Conservation (phyloP, 2,113 vertebrate species). For the Microtus montanus region DNA sequence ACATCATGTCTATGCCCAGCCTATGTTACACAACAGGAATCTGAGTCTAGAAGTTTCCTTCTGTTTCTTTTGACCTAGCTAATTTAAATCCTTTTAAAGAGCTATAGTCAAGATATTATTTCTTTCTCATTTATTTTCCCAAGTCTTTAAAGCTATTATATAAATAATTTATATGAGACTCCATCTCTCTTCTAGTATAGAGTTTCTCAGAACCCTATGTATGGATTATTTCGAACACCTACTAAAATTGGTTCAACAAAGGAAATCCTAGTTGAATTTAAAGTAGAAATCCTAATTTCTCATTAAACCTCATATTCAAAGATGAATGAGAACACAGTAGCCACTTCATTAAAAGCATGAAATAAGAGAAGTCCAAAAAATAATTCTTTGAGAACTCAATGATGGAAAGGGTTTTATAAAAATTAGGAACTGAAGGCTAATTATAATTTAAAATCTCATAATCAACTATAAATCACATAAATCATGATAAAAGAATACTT, state of each 20-base stretch:
- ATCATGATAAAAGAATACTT: not conserved
- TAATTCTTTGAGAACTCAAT: slow-evolving; percentile 15
- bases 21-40: not conserved
- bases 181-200: not conserved
- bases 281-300: not conserved
- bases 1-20: not conserved
- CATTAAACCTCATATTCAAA: not conserved
- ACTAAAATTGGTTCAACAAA: not conserved
- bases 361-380: not conserved
- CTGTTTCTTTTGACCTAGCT: not conserved
- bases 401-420: not conserved
- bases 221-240: not conserved
- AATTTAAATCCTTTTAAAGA: not conserved
- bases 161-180: not conserved
- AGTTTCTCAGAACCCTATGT: not conserved
- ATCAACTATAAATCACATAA: not conserved
- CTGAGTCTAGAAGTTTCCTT: not conserved
- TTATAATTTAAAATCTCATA: not conserved
- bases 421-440: not conserved
- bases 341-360: slow-evolving; percentile 34
- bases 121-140: not conserved
- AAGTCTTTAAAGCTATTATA: not conserved
- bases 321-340: not conserved
- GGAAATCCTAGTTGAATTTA: not conserved
- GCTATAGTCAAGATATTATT: not conserved